Percentiles rank a stretch among this genome's conserved stretches.
These are phyloP conservation scores for Nothocercus julius DNA, from an alignment of 2,113 vertebrate species.

Conservation along the genomic window DNA sequence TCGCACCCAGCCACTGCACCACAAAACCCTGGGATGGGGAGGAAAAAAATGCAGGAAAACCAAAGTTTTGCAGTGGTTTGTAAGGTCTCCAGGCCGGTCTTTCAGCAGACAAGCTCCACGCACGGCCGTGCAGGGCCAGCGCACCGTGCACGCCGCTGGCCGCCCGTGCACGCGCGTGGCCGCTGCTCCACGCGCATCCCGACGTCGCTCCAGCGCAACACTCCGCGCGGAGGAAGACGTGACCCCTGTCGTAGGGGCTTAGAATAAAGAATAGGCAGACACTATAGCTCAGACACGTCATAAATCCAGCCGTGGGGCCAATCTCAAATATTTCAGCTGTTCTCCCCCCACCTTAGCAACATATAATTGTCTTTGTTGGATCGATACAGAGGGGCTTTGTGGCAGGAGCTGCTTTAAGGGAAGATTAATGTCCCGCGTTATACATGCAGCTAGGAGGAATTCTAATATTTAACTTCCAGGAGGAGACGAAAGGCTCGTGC, in stretches of 20 bases:
- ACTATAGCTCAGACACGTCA: slow-evolving; percentile 44
- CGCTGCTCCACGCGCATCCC: too few relatives aligned
- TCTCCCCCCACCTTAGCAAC: not conserved
- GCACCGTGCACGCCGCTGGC: too few relatives aligned
- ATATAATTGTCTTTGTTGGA: slow-evolving; percentile 71
- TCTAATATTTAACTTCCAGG: slow-evolving; percentile 31
- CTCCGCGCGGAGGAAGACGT: slow-evolving; percentile 35
- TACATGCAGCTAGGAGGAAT: slow-evolving; percentile 33
- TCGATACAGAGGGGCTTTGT: slow-evolving; percentile 74
- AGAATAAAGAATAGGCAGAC: slow-evolving; percentile 73
- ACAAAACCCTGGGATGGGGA: too few relatives aligned
- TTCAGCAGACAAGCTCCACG: too few relatives aligned
- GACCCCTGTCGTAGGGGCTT: slow-evolving; percentile 70
- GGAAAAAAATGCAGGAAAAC: too few relatives aligned
- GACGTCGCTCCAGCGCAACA: too few relatives aligned
- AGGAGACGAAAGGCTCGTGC: slow-evolving; percentile 7
- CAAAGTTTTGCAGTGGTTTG: too few relatives aligned
- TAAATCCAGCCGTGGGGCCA: slow-evolving; percentile 63
- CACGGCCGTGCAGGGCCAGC: not conserved
- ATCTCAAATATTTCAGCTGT: slow-evolving; percentile 67
- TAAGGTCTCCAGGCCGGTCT: not conserved
- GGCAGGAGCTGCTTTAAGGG: slow-evolving; percentile 26
- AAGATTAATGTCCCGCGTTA: slow-evolving; percentile 63
- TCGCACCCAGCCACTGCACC: too few relatives aligned
- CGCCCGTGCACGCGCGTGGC: too few relatives aligned